phyloP scores from a whole-genome alignment of 2,888 invertebrate species.

The Slavum lentiscoides region DNA sequence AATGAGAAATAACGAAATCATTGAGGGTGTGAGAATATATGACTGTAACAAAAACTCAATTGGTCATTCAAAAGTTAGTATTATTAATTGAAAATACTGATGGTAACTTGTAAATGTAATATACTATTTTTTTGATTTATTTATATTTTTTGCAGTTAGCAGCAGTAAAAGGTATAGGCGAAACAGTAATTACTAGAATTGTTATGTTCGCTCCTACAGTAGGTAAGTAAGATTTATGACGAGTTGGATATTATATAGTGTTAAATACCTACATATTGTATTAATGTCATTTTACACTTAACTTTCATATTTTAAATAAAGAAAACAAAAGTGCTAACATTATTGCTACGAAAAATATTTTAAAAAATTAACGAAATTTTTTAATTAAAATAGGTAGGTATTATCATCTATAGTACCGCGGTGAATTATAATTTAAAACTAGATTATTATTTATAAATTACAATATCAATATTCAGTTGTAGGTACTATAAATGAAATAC shows the following conservation, averaged over 20 bases:
- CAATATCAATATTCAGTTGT: too few relatives aligned
- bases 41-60: slow-evolving; percentile 18
- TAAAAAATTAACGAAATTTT: too few relatives aligned
- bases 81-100: background rate
- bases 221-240: slow-evolving; percentile 9
- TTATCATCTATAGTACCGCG: too few relatives aligned
- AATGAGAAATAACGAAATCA: slow-evolving; percentile 18
- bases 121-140: background rate
- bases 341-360: background rate
- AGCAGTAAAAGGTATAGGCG: slow-evolving; percentile 36
- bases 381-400: too few relatives aligned
- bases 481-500: too few relatives aligned
- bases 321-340: too few relatives aligned
- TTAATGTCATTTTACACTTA: background rate
- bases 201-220: slow-evolving; percentile 16
- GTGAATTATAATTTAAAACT: too few relatives aligned
- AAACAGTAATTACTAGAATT: slow-evolving; percentile 32
- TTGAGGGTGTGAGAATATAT: slow-evolving; percentile 25
- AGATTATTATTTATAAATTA: too few relatives aligned
- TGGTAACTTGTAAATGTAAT: background rate
- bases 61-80: slow-evolving; percentile 36
- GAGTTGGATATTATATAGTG: background rate
- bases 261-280: background rate
- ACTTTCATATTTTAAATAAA: too few relatives aligned
- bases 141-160: slow-evolving; percentile 28